These are phyloP conservation scores for Craniophora ligustri DNA, from an alignment of 2,888 invertebrate species.

Conservation along the genomic window DNA sequence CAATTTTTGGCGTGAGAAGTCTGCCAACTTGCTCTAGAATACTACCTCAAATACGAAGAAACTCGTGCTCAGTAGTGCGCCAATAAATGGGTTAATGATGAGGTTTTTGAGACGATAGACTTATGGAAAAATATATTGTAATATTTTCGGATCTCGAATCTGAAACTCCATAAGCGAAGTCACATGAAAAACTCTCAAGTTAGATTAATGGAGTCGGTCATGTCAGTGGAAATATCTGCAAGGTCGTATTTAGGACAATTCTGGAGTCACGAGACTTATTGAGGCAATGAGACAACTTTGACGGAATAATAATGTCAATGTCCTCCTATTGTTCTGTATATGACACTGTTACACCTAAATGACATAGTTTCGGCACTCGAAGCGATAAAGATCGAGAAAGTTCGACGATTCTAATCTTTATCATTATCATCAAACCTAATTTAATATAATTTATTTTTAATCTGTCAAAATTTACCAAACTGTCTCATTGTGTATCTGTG, in stretches of 20 bases:
- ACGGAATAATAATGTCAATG: conserved; percentile 17
- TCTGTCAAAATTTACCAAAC: no score
- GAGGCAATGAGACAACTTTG: conserved; percentile 14
- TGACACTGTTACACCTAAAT: conserved; percentile 15
- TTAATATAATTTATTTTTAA: no score
- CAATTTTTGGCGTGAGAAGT: no score
- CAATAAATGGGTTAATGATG: no score
- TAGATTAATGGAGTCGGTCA: conserved; percentile 5
- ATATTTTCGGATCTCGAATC: background rate
- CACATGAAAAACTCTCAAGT: background rate
- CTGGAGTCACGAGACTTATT: conserved; percentile 19
- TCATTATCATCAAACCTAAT: background rate
- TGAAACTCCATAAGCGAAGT: background rate
- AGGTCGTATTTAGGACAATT: conserved; percentile 16
- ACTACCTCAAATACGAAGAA: no score
- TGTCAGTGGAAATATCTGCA: conserved; percentile 11
- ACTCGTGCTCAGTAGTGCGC: no score
- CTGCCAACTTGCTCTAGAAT: no score
- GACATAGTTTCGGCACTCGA: conserved; percentile 23
- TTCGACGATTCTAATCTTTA: background rate
- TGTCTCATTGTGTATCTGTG: no score
- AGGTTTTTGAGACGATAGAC: no score
- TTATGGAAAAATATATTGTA: no score
- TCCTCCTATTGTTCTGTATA: conserved; percentile 26
- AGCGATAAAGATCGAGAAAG: conserved; percentile 26